Conservation (phyloP, 2,797 vertebrate genomes). For the Cichlasoma orientale region DNA sequence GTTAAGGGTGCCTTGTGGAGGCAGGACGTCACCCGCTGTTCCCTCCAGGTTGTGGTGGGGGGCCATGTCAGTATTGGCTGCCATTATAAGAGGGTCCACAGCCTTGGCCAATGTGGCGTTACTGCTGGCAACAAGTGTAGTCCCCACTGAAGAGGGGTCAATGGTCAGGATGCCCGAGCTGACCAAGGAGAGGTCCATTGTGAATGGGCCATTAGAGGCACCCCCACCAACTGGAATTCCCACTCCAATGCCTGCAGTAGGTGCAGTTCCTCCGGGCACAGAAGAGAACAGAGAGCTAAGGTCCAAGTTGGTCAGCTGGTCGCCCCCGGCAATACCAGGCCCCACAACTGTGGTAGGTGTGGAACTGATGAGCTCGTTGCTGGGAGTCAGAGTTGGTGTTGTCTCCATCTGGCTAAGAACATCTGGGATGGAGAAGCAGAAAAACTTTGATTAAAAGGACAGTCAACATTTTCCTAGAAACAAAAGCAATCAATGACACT, state of each 20-base stretch:
- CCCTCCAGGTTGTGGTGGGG: constrained; percentile 85
- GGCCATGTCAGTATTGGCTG: constrained; percentile 82
- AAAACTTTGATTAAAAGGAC: background rate
- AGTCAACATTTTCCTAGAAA: background rate
- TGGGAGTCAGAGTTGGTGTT: constrained; percentile 88
- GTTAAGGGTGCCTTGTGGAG: constrained; percentile 87
- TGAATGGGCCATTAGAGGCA: constrained; percentile 73
- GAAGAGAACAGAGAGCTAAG: constrained; percentile 91
- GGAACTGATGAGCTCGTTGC: constrained; percentile 89
- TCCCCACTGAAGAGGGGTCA: constrained; percentile 86
- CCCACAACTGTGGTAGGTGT: constrained; percentile 72
- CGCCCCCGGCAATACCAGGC: constrained; percentile 50
- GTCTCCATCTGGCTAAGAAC: constrained; percentile 89
- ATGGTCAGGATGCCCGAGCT: constrained; percentile 93
- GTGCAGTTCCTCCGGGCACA: constrained; percentile 72
- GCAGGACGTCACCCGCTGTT: constrained; percentile 85
- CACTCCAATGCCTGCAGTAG: constrained; percentile 56
- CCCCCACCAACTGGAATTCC: constrained; percentile 66
- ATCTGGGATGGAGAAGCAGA: constrained; percentile 76
- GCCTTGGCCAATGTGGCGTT: constrained; percentile 79
- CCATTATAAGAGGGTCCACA: constrained; percentile 89
- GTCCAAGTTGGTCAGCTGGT: constrained; percentile 89
- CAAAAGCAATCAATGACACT: background rate
- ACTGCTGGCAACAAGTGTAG: constrained; percentile 77
- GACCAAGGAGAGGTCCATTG: constrained; percentile 88